Percentiles rank a stretch among this genome's conserved stretches.
Evolutionary conservation across 2,888 invertebrate genomes (phyloP).

Genomic region (Drosophila mimetica): DNA sequence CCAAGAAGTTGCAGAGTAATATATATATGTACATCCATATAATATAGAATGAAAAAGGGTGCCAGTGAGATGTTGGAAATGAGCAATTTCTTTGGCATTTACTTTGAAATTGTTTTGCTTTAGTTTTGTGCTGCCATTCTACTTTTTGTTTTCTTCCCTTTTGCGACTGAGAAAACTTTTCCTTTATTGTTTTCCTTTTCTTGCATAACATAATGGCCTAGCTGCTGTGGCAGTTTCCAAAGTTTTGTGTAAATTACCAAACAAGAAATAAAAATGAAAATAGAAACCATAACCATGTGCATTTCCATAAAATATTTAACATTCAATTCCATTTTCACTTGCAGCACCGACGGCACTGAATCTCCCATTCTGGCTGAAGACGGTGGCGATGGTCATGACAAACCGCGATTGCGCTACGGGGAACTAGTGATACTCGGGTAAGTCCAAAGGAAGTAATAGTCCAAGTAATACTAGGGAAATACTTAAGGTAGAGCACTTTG

Average conservation of each 20-base stretch:
- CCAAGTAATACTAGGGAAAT: not conserved
- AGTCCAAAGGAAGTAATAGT: constrained; percentile 80
- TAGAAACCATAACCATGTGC: not conserved
- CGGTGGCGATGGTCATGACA: constrained; percentile 91
- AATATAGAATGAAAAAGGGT: not conserved
- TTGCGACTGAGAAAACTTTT: constrained; percentile 34
- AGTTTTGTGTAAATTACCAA: constrained; percentile 21
- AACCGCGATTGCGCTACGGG: constrained; percentile 94
- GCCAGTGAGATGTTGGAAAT: constrained; percentile 47
- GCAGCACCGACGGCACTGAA: constrained; percentile 88
- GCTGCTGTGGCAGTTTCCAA: constrained; percentile 11
- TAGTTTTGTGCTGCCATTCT: constrained; percentile 32
- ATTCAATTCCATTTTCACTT: constrained; percentile 64
- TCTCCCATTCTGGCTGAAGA: constrained; percentile 91
- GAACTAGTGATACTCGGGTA: constrained; percentile 97
- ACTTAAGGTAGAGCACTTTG: not conserved
- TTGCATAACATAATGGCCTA: constrained; percentile 50
- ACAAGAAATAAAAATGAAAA: constrained; percentile 8
- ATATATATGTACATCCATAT: not conserved
- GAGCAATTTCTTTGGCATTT: constrained; percentile 65
- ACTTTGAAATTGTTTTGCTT: constrained; percentile 53
- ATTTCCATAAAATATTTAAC: constrained; percentile 29
- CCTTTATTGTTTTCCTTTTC: constrained; percentile 41
- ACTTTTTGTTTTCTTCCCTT: constrained; percentile 45
- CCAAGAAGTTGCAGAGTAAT: constrained; percentile 17